Evolutionary conservation across 1,140 invertebrate genomes (phyloP).

Genomic region (Megalopta genalis): DNA sequence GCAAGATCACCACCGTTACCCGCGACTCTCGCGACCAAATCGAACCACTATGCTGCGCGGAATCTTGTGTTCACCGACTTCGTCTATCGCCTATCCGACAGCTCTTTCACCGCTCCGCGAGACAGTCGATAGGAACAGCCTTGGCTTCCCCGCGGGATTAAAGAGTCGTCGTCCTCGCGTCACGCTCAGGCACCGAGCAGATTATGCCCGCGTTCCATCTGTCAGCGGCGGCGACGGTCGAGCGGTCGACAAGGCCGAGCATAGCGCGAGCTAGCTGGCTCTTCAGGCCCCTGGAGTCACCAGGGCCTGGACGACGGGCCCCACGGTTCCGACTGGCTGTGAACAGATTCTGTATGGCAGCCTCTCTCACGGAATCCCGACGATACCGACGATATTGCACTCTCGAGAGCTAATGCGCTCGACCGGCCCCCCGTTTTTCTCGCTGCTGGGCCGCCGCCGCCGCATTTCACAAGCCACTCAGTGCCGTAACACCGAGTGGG

Average conservation of each 20-base stretch:
- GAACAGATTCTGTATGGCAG: no score
- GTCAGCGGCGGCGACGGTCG: background rate
- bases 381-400: slow-evolving; percentile 36
- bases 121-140: background rate
- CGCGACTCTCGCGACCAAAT: no score
- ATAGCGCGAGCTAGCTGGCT: background rate
- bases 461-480: slow-evolving; percentile 58
- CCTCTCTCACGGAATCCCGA: slow-evolving; percentile 3
- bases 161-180: slow-evolving; percentile 26
- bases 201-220: slow-evolving; percentile 22
- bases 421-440: slow-evolving; percentile 61
- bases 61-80: no score
- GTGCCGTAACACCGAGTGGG: slow-evolving; percentile 46
- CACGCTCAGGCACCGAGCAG: background rate
- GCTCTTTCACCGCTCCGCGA: no score
- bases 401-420: slow-evolving; percentile 51
- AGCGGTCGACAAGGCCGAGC: background rate
- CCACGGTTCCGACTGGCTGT: no score
- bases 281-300: background rate
- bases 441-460: slow-evolving; percentile 28
- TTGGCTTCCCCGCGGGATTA: slow-evolving; percentile 23
- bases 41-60: no score
- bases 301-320: background rate
- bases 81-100: background rate
- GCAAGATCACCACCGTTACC: no score